Evolutionary conservation across 2,797 vertebrate genomes (phyloP).

Genomic region (Peromyscus melanophrys): DNA sequence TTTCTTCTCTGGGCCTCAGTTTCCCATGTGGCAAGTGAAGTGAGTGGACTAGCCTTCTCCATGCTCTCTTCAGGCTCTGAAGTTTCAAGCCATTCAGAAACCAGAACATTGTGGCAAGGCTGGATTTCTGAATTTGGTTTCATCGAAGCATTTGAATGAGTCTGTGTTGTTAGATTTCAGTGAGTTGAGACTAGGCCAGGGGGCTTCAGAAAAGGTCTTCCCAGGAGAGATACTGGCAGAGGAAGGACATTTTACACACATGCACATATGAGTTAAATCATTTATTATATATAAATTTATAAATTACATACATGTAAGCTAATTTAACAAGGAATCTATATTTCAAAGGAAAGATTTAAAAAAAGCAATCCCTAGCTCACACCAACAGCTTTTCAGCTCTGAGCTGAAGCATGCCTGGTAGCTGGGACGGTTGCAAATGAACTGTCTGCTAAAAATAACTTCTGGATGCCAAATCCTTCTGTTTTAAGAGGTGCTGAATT

Average conservation of each 20-base stretch:
- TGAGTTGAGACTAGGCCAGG: slow-evolving; percentile 75
- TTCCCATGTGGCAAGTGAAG: slow-evolving; percentile 4
- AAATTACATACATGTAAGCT: slow-evolving; percentile 16
- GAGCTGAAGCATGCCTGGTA: slow-evolving; percentile 49
- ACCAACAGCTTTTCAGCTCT: slow-evolving; percentile 72
- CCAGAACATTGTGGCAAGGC: slow-evolving; percentile 45
- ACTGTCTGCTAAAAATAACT: slow-evolving; percentile 80
- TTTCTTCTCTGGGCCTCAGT: slow-evolving; percentile 10
- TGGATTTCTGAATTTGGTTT: slow-evolving; percentile 70
- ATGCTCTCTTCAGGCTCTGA: slow-evolving; percentile 23
- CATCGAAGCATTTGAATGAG: slow-evolving; percentile 83
- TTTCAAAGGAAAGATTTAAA: slow-evolving; percentile 77
- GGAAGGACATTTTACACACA: slow-evolving; percentile 9
- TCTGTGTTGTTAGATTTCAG: slow-evolving; percentile 63
- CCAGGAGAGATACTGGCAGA: slow-evolving; percentile 42
- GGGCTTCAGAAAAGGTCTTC: slow-evolving; percentile 60
- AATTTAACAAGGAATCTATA: slow-evolving; percentile 74
- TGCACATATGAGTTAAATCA: not conserved
- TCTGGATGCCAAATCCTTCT: slow-evolving; percentile 70
- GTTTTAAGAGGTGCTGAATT: slow-evolving; percentile 79
- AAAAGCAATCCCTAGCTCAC: slow-evolving; percentile 13
- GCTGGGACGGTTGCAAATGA: slow-evolving; percentile 74
- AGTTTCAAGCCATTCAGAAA: slow-evolving; percentile 51
- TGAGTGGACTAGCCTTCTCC: not conserved
- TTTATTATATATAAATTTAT: not conserved